A percentile compares a stretch with the other conserved stretches of the same genome.
phyloP scores from a whole-genome alignment of 2,113 vertebrate species.

The Cariama cristata region DNA sequence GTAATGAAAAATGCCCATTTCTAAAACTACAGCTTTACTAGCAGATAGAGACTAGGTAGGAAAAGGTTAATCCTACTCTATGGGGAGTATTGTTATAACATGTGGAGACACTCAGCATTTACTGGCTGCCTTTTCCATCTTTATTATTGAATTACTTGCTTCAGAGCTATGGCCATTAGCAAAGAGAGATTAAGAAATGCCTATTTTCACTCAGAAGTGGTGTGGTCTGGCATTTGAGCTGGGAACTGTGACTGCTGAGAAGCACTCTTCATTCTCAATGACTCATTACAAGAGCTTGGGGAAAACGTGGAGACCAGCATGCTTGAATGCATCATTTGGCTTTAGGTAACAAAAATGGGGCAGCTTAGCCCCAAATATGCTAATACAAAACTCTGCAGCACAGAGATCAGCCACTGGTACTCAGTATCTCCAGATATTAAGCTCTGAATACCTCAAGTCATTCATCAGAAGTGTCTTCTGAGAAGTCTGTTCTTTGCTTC shows the following conservation, averaged over 20 bases:
- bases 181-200: conserved; percentile 19
- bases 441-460: background rate
- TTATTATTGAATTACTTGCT: conserved; percentile 5
- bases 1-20: background rate
- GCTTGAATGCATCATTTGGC: background rate
- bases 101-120: background rate
- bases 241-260: background rate
- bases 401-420: background rate
- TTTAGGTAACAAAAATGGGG: background rate
- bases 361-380: background rate
- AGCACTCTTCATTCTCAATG: background rate
- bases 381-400: background rate
- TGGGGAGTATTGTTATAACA: background rate
- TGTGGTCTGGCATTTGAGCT: background rate
- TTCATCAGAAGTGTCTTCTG: background rate
- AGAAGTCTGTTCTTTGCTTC: background rate
- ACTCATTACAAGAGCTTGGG: background rate
- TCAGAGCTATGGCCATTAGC: conserved; percentile 8
- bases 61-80: background rate
- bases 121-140: background rate
- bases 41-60: background rate
- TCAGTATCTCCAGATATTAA: background rate
- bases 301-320: background rate
- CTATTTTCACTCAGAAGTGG: background rate
- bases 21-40: background rate